Base-by-base conservation (phyloP, 1,140 invertebrate genomes). In the Drosophila elegans region DNA sequence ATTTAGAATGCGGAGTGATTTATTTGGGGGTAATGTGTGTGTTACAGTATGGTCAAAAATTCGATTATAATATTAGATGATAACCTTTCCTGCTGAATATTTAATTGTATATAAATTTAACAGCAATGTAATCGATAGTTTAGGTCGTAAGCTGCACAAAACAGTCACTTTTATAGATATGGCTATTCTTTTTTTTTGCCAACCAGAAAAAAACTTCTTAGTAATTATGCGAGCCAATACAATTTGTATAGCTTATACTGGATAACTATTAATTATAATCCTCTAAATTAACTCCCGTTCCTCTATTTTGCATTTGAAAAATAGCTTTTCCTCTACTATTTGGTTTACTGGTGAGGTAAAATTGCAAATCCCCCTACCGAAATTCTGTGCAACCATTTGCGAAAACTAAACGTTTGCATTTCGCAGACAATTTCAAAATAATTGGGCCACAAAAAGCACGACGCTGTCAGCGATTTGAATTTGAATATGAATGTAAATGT, bases 401-500 rank as follows among this genome's bases (percentile, higher is more conserved):
- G 9, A 56, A 80, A 85, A 85, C 74, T 80, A 80, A 80, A 74
- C 81, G 81, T 56, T 80, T 57, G 57, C 67, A 85, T 85, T 84
- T 84, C 73, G 79, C 83, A 73, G 75, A 82, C 82, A 86, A 86
- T 86, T 86, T 86, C 71, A 75, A 76, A 73, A 44, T 86, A 88
- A 86, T 82, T 86, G 83, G 83, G 78, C 78, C 74, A 88, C 69
- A 74, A 75, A 82, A 82, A 82, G 67, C 39, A 60, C 59, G 46
- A 54, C 55, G 67, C 54, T 81, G 78, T 77, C 78, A 81, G 63
- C 69, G 73, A 75, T 63, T 75, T 82, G 55, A 68, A 75, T 64
- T 53, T 38, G 38, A 64, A 59, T 51, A 16, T 52, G 41, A 61
- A 59, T 53, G 21, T 48, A 36, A 74, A 63, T 51, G 21, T 41